Evolutionary conservation across 1,140 invertebrate species (phyloP).

Genomic region (Euura saliciscinereae): DNA sequence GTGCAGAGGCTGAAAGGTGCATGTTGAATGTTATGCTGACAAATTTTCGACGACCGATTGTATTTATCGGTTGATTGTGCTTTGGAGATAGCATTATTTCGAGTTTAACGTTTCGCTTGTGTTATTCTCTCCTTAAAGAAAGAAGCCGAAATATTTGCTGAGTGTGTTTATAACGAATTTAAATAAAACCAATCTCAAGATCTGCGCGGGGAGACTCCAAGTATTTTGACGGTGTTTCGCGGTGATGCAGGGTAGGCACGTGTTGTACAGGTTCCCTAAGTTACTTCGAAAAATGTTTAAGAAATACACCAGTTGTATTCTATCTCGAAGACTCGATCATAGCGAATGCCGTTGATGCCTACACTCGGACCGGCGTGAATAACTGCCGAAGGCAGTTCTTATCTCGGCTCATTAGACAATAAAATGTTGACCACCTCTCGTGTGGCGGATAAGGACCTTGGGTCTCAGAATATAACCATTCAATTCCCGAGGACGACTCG

Average conservation of each 20-base stretch:
- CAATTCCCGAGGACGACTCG: too few relatives aligned
- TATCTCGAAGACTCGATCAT: not conserved
- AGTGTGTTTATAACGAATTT: conserved; percentile 37
- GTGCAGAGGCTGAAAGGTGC: conserved; percentile 18
- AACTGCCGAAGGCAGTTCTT: too few relatives aligned
- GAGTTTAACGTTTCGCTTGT: conserved; percentile 34
- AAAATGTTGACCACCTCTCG: too few relatives aligned
- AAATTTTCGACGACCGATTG: conserved; percentile 44
- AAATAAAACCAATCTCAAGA: conserved; percentile 48
- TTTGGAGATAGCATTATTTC: conserved; percentile 45
- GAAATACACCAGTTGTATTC: conserved; percentile 32
- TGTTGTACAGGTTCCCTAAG: not conserved
- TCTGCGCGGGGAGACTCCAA: conserved; percentile 29
- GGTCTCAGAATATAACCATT: too few relatives aligned
- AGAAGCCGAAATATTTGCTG: conserved; percentile 10
- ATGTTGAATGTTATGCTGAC: conserved; percentile 26
- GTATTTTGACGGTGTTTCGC: conserved; percentile 18
- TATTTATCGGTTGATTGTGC: conserved; percentile 43
- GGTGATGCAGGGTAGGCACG: not conserved
- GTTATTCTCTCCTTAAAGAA: not conserved
- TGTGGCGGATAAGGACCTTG: too few relatives aligned
- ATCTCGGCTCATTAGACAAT: too few relatives aligned
- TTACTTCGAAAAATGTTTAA: conserved; percentile 33
- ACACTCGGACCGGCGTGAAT: too few relatives aligned
- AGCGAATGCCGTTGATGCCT: too few relatives aligned